Percentiles rank a stretch among this genome's conserved stretches.
Evolutionary conservation across 1,140 invertebrate genomes (phyloP).

Genomic region (Meloidogyne hapla): DNA sequence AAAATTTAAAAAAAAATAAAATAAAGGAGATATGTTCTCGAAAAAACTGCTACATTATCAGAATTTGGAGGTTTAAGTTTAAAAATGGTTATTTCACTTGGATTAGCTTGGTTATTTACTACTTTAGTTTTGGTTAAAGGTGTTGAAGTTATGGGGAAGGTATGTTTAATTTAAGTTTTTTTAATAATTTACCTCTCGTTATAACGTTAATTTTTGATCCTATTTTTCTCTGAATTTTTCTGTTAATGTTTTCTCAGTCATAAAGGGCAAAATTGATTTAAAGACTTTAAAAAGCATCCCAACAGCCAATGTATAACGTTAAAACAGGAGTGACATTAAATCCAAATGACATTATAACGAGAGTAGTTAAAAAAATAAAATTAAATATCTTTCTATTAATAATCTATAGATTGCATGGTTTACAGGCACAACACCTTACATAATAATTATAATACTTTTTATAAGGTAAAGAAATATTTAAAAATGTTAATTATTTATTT

Average conservation of each 20-base stretch:
- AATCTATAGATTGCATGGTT: conserved; percentile 23
- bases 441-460: conserved; percentile 47
- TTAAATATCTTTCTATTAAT: conserved; percentile 9
- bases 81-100: conserved; percentile 39
- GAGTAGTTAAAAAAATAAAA: conserved; percentile 1
- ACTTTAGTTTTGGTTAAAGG: conserved; percentile 39
- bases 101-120: conserved; percentile 46
- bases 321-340: too few species aligned
- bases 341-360: too few species aligned
- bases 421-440: conserved; percentile 35
- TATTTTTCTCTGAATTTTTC: too few species aligned
- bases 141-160: conserved; percentile 48
- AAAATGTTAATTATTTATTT: background rate
- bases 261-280: too few species aligned
- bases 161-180: too few species aligned
- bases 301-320: too few species aligned
- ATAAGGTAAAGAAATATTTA: conserved; percentile 18
- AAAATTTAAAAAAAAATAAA: too few species aligned
- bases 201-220: too few species aligned
- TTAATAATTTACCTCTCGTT: too few species aligned
- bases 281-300: too few species aligned
- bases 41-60: conserved; percentile 40
- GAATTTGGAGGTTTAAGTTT: conserved; percentile 42
- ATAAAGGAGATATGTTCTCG: conserved; percentile 49
- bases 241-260: too few species aligned